These are phyloP conservation scores for Macroteleia sp. DNA, from an alignment of 2,888 invertebrate genomes.

Conservation along the genomic window DNA sequence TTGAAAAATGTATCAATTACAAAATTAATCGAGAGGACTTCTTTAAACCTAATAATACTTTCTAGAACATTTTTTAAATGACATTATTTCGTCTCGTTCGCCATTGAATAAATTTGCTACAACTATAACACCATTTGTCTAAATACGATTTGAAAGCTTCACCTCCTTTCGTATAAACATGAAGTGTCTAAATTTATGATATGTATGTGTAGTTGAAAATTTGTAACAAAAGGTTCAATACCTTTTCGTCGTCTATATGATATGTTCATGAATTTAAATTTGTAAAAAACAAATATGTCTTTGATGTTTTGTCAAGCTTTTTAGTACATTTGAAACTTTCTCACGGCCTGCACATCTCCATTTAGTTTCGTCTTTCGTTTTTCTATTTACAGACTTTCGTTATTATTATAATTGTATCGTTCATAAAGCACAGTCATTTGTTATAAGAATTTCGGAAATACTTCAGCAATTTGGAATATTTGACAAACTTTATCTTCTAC, in stretches of 20 bases:
- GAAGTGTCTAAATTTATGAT: conserved; percentile 49
- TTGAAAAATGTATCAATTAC: conserved; percentile 13
- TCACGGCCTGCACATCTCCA: conserved; percentile 16
- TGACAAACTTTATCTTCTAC: too few relatives aligned
- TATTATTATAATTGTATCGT: conserved; percentile 25
- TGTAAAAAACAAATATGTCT: conserved; percentile 39
- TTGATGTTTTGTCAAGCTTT: conserved; percentile 28
- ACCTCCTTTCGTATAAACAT: conserved; percentile 29
- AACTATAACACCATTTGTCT: conserved; percentile 48
- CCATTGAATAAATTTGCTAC: conserved; percentile 42
- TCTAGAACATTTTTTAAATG: conserved; percentile 11
- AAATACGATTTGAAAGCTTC: conserved; percentile 45
- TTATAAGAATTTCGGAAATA: conserved; percentile 39
- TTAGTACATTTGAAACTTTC: conserved; percentile 5
- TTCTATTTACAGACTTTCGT: conserved; percentile 39
- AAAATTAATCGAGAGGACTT: conserved; percentile 22
- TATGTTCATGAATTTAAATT: conserved; percentile 39
- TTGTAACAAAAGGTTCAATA: conserved; percentile 38
- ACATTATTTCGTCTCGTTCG: background rate
- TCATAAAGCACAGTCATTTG: conserved; percentile 39
- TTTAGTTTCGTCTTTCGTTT: conserved; percentile 7
- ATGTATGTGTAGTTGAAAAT: conserved; percentile 36
- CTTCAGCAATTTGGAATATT: conserved; percentile 29
- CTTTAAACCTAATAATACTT: conserved; percentile 50
- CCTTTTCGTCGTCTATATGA: conserved; percentile 33